Evolutionary conservation across 1,140 invertebrate species (phyloP).

Genomic region (Zaprionus taronus): DNA sequence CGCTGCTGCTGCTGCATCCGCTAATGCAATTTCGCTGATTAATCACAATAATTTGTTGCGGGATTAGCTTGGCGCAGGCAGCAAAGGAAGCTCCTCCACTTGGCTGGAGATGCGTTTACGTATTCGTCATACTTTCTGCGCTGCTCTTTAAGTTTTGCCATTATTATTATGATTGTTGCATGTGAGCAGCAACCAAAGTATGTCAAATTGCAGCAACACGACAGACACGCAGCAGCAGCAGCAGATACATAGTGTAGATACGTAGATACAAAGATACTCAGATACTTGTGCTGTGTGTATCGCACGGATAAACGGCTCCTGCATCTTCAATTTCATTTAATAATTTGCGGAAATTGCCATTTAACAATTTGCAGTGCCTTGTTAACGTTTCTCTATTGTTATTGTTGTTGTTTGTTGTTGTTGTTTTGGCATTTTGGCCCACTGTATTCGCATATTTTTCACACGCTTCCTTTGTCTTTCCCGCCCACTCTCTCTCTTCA

Average conservation of each 20-base stretch:
- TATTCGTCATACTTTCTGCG: slow-evolving; percentile 81
- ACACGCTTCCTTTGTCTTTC: slow-evolving; percentile 57
- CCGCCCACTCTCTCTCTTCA: not conserved
- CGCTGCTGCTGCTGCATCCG: slow-evolving; percentile 22
- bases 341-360: slow-evolving; percentile 83
- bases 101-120: slow-evolving; percentile 60
- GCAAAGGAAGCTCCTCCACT: slow-evolving; percentile 26
- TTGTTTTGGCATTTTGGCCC: not conserved
- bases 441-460: slow-evolving; percentile 59
- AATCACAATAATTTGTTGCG: slow-evolving; percentile 82
- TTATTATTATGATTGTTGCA: slow-evolving; percentile 79
- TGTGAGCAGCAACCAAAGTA: slow-evolving; percentile 68
- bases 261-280: slow-evolving; percentile 47
- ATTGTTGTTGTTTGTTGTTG: not conserved
- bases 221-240: slow-evolving; percentile 43
- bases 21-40: slow-evolving; percentile 81
- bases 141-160: slow-evolving; percentile 74
- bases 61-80: slow-evolving; percentile 67
- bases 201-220: slow-evolving; percentile 78
- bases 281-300: slow-evolving; percentile 28
- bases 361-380: slow-evolving; percentile 75
- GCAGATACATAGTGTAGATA: slow-evolving; percentile 54
- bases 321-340: slow-evolving; percentile 81
- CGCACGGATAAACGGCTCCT: slow-evolving; percentile 64
- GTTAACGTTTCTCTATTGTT: slow-evolving; percentile 56